Evolutionary conservation across 2,113 vertebrate species (phyloP).

Genomic region (Chaetops frenatus): DNA sequence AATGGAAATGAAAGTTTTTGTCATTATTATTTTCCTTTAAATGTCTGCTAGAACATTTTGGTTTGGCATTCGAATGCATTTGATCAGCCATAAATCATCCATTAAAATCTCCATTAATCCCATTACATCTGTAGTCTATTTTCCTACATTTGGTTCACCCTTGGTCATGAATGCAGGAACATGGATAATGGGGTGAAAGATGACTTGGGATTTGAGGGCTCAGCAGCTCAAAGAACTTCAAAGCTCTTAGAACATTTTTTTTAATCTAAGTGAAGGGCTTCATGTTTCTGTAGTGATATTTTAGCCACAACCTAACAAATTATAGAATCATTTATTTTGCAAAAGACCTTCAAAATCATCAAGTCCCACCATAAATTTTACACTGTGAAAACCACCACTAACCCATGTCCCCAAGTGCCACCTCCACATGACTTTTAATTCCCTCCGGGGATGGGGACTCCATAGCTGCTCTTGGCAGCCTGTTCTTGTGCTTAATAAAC

Average conservation of each 20-base stretch:
- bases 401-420: accelerated
- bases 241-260: not conserved
- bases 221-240: not conserved
- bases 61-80: not conserved
- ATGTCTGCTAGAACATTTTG: not conserved
- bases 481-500: not conserved
- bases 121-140: not conserved
- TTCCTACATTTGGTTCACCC: not conserved
- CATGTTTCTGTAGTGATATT: not conserved
- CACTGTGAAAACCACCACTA: not conserved
- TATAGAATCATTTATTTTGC: not conserved
- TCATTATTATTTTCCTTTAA: conserved; percentile 48
- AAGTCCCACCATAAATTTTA: too few species aligned
- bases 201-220: not conserved
- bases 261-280: accelerated
- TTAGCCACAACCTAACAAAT: not conserved
- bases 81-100: conserved; percentile 3
- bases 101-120: conserved; percentile 13
- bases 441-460: too few species aligned
- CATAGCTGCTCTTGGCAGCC: not conserved
- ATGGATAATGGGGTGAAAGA: not conserved
- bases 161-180: not conserved
- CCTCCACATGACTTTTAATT: accelerated
- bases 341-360: not conserved
- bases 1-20: conserved; percentile 31